Conservation (phyloP, 2,113 vertebrate species). For the Symphodus melops region DNA sequence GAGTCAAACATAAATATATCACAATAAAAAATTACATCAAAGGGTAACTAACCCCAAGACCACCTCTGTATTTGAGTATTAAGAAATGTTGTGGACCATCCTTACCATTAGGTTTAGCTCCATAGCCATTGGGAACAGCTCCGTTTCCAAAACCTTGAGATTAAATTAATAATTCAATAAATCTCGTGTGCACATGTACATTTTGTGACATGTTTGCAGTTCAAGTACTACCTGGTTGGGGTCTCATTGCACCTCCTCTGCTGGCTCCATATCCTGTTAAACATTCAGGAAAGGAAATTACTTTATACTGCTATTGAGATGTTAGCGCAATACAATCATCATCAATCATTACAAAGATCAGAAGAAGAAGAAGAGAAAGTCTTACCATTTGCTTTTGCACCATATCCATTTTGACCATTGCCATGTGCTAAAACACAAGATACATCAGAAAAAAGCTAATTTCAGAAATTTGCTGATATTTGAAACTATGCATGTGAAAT, state of each 20-base stretch:
- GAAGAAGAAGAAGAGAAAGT: background rate
- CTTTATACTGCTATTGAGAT: background rate
- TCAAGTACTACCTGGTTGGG: conserved; percentile 41
- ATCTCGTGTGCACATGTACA: background rate
- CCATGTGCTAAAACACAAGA: conserved; percentile 49
- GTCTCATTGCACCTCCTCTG: conserved; percentile 47
- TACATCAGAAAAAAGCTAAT: background rate
- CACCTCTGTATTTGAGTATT: too few relatives aligned
- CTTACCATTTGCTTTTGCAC: conserved; percentile 56
- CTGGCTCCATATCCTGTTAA: conserved; percentile 56
- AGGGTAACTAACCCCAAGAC: too few relatives aligned
- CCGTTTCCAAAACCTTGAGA: conserved; percentile 58
- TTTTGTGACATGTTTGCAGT: background rate
- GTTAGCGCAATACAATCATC: background rate
- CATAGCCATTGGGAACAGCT: conserved; percentile 51
- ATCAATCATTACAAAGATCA: background rate
- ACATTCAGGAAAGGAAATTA: background rate
- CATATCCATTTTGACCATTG: conserved; percentile 55
- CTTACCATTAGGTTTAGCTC: conserved; percentile 57
- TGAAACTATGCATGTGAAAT: too few relatives aligned
- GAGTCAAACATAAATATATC: conserved; percentile 21
- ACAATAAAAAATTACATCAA: background rate
- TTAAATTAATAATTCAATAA: conserved; percentile 22
- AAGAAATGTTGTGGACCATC: too few relatives aligned
- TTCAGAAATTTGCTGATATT: background rate